phyloP scores from a whole-genome alignment of 2,797 vertebrate genomes.

The Semotilus atromaculatus region DNA sequence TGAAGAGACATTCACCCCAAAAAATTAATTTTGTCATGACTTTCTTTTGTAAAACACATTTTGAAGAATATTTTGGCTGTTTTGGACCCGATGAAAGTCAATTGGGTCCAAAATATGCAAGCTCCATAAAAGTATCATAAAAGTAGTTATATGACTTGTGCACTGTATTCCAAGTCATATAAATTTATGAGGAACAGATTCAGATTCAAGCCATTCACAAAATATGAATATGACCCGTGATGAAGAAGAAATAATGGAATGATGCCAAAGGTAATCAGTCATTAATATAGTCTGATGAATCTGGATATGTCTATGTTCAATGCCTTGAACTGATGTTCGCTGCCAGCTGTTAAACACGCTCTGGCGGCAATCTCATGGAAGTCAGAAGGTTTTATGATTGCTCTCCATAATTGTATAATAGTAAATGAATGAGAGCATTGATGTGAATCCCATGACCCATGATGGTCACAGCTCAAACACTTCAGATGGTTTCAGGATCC shows the following conservation, averaged over 20 bases:
- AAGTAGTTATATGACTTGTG: too few species aligned
- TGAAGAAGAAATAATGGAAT: too few species aligned
- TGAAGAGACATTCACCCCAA: too few species aligned
- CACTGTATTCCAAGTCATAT: neutral
- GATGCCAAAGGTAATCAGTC: neutral
- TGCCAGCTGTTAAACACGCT: conserved; percentile 2
- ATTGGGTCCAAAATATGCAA: too few species aligned
- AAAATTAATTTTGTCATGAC: too few species aligned
- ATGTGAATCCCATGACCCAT: conserved; percentile 15
- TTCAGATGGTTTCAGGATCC: neutral
- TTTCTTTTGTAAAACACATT: too few species aligned
- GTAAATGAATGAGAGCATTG: conserved; percentile 11
- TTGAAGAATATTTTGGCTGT: too few species aligned
- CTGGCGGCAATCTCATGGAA: neutral
- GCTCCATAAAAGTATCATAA: too few species aligned
- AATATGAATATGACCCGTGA: too few species aligned
- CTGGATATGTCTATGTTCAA: neutral
- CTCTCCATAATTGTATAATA: conserved; percentile 1
- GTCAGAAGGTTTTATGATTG: conserved; percentile 8
- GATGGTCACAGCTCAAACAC: neutral
- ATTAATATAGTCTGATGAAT: neutral
- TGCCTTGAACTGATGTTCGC: neutral
- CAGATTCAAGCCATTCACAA: neutral
- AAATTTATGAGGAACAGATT: neutral
- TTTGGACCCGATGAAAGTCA: too few species aligned